phyloP scores from a whole-genome alignment of 2,113 vertebrate species.

The cattle (Bos taurus) region ARS-UCD2.0 NC_037349.1:3985501-3986000 shows the following conservation, averaged over 20 bases:
- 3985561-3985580: neutral
- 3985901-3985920: neutral
- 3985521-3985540: neutral
- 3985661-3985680: too few relatives aligned
- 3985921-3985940: neutral
- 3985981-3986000: neutral
- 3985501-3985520: neutral
- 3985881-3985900: neutral
- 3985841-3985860: neutral
- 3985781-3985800: too few relatives aligned
- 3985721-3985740: too few relatives aligned
- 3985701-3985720: too few relatives aligned
- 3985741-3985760: too few relatives aligned
- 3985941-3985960: neutral
- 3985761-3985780: too few relatives aligned
- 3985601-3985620: fast-evolving
- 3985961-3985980: neutral
- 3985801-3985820: too few relatives aligned
- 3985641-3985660: too few relatives aligned
- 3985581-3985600: fast-evolving
- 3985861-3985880: too few relatives aligned
- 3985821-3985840: neutral
- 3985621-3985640: too few relatives aligned
- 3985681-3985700: too few relatives aligned
- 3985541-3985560: neutral